Evolutionary conservation across 2,113 vertebrate genomes (phyloP).

Genomic region (Bothrops jararaca): DNA sequence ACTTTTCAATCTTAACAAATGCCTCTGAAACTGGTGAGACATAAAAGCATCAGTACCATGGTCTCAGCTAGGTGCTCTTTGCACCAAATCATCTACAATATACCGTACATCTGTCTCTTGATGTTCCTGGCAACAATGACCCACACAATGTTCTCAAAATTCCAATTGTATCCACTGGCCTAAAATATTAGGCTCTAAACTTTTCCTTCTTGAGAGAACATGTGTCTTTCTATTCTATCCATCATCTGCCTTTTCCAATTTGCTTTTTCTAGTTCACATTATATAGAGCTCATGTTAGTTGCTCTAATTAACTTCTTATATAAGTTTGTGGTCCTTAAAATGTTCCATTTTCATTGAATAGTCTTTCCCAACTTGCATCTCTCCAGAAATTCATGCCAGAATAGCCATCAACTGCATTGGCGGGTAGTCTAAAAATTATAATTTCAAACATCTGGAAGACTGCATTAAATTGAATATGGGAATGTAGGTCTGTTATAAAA

Average conservation of each 20-base stretch:
- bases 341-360: neutral
- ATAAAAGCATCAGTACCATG: neutral
- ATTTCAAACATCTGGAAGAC: neutral
- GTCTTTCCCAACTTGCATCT: neutral
- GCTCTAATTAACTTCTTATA: conserved; percentile 5
- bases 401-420: neutral
- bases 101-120: neutral
- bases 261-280: neutral
- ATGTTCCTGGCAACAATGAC: neutral
- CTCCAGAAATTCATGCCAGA: neutral
- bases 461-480: neutral
- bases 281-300: neutral
- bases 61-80: neutral
- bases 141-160: neutral
- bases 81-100: neutral
- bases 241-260: neutral
- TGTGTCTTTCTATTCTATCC: neutral
- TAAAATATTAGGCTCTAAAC: neutral
- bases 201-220: neutral
- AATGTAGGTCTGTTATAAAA: neutral
- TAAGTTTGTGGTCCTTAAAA: neutral
- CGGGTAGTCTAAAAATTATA: neutral
- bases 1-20: neutral
- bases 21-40: neutral
- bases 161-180: neutral